Base-by-base conservation (phyloP, 2,888 invertebrate genomes). In the Drosophila koepferae region DNA sequence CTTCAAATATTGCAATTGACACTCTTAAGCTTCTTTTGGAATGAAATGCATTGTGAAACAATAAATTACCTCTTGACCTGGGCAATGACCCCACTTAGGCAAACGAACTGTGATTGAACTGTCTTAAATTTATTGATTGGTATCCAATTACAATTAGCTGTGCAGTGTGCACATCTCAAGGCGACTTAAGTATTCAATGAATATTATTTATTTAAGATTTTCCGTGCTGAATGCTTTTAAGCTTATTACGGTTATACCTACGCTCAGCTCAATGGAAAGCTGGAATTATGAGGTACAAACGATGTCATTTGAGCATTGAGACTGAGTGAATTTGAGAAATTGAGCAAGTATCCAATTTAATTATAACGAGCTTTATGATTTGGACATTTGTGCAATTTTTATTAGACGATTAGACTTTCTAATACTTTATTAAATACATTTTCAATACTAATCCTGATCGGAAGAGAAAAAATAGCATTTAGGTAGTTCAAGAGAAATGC, bases 31-130 rank as follows among this genome's bases (percentile, higher is more conserved):
- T 36, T 51, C 18, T 59, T 43, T 34, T 31, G 34, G 28, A 54
- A 64, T 55, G 49, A 48, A 76, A 76, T 62, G 53, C 63, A 76
- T 69, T 72, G 65, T 40, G 8, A 46, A 36, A 23, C 58, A 53
- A 51, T 77, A 31, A 63, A 69, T 65, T 54, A 63, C 62, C n/a
- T 40, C n/a, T 55, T 54, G 49, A 1, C 36, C n/a, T 10, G 14
- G 48, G 10, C 40, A 43, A 14, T 63, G 20, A 2, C 20, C 16
- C 16, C n/a, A 20, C 34, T 51, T 23, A 10, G 31, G 18, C 34
- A 34, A 34, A 20, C 20, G 58, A 54, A 23, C 31, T 20, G 14
- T 31, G 38, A 23, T 23, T 18, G 23, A 38, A n/a, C 10, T n/a
- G 44, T 48, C 16, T 48, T 23, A 46, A 51, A 71, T 71, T 43